Conservation (phyloP, 2,113 vertebrate species). For the Nestor notabilis region DNA sequence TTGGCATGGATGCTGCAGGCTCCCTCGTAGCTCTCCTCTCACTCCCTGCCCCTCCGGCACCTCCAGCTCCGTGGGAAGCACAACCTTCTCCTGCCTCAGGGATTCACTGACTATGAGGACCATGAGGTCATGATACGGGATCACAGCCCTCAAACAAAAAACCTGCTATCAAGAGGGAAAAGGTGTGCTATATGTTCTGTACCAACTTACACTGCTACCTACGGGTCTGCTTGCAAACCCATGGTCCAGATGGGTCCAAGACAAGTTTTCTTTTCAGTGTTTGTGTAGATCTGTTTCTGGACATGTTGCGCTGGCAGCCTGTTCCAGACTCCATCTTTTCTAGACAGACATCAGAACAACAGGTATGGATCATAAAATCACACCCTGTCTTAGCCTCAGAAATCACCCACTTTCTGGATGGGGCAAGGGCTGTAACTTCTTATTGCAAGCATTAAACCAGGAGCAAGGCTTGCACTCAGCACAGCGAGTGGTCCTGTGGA, state of each 20-base stretch:
- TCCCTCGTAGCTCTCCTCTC: not conserved
- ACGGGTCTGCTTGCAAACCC: not conserved
- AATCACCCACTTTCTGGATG: not conserved
- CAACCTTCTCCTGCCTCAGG: not conserved
- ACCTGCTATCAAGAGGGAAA: not conserved
- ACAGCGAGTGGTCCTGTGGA: not conserved
- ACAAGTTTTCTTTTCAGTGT: not conserved
- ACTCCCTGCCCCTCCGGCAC: not conserved
- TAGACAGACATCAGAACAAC: not conserved
- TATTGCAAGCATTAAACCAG: not conserved
- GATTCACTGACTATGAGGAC: not conserved
- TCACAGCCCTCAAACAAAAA: not conserved
- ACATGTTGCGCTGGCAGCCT: fast-evolving
- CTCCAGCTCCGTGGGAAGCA: not conserved
- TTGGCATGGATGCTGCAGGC: not conserved
- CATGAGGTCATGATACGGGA: fast-evolving
- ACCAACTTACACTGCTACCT: not conserved
- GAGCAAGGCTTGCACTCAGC: not conserved
- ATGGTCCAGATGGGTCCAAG: not conserved
- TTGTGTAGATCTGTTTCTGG: fast-evolving
- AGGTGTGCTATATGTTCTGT: not conserved
- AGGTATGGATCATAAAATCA: not conserved
- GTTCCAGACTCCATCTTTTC: not conserved
- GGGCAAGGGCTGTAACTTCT: not conserved
- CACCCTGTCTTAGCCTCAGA: not conserved